These are phyloP conservation scores for Chironomus tentans DNA, from an alignment of 2,888 invertebrate genomes.

Conservation along the genomic window DNA sequence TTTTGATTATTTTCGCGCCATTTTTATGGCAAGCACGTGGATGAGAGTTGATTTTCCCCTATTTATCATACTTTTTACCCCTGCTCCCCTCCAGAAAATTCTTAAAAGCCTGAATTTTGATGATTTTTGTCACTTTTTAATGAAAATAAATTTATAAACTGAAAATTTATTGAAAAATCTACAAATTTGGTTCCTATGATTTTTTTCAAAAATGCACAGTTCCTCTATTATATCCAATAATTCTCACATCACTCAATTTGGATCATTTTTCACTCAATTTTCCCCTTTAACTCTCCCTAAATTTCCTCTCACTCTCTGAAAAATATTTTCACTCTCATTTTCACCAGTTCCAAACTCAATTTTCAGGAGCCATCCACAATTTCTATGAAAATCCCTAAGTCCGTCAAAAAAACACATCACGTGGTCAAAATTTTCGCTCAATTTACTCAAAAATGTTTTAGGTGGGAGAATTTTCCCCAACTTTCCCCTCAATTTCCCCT, in stretches of 20 bases:
- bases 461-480: neutral
- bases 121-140: no score
- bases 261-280: no score
- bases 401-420: neutral
- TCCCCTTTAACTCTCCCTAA: no score
- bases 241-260: no score
- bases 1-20: neutral
- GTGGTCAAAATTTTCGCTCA: neutral
- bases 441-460: neutral
- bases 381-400: neutral
- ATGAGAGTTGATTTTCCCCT: neutral
- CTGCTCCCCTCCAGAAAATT: no score
- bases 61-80: no score
- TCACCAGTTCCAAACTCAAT: neutral
- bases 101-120: no score
- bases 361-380: neutral
- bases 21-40: neutral
- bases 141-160: no score
- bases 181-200: no score
- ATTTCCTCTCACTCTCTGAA: neutral
- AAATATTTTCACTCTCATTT: neutral
- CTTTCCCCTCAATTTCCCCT: constrained; percentile 8
- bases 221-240: no score
- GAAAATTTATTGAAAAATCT: no score
- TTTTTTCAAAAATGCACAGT: no score